Evolutionary conservation across 2,888 invertebrate genomes (phyloP), one percentile per base, ranked within the genome.

Genomic region (Philereme vetulata): DNA sequence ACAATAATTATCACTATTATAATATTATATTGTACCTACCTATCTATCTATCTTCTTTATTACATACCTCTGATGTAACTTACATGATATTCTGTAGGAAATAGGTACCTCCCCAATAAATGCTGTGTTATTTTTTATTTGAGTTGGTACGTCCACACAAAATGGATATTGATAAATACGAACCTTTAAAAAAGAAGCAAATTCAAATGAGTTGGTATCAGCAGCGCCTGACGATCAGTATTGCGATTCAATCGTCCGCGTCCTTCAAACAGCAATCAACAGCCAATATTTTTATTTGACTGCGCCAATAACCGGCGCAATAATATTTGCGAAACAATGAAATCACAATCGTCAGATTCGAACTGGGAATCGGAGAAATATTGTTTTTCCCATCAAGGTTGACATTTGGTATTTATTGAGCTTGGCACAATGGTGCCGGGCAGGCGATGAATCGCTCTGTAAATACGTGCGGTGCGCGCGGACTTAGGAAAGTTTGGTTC

Each of bases 341-440:
- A 63, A 65, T 64, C 62, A 58, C 62, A 60, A 60, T 60, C 51
- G 51, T 36, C 56, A 50, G 42, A 49, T 49, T 10, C 32, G 33
- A 48, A 48, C 33, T 35, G 46, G 35, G 43, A 60, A 47, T 62
- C 67, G 71, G 66, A 77, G 85, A 84, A 77, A 83, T 81, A 81
- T 80, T 80, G 71, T 79, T 79, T 66, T 66, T 67, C 66, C 56
- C 67, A 66, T 60, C 61, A 63, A 62, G 48, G 60, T 59, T 57
- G 62, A 62, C 65, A 61, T 40, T 57, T 48, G 50, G 62, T 66
- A 62, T 67, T 63, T 67, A 64, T 67, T 59, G 67, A 50, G 59
- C 56, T 40, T 46, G 55, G 10, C 55, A 67, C 66, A 69, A 67
- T 64, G 56, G 64, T 54, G 49, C 48, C 38, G 45, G 48, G 62